phyloP scores from a whole-genome alignment of 2,888 invertebrate species.

The Nipponacmea schrenckii region DNA sequence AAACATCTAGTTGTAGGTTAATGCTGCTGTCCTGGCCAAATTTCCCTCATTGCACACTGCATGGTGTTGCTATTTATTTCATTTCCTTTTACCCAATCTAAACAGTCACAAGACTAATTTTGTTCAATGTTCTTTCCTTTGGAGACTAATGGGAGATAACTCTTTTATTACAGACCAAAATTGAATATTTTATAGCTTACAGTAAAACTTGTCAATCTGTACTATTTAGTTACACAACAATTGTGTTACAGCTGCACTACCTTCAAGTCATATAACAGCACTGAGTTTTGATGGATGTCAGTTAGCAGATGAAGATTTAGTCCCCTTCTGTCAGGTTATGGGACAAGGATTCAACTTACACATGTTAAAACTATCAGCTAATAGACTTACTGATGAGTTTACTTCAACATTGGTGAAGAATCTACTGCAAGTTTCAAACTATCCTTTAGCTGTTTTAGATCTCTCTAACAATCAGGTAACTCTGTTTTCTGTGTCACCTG shows the following conservation, averaged over 20 bases:
- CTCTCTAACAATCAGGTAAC: slow-evolving; percentile 52
- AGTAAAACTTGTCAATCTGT: too few relatives aligned
- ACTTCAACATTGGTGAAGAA: slow-evolving; percentile 40
- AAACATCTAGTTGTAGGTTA: too few relatives aligned
- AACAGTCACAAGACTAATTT: too few relatives aligned
- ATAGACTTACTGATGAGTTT: slow-evolving; percentile 52
- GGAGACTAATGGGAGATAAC: slow-evolving; percentile 6
- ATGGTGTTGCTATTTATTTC: too few relatives aligned
- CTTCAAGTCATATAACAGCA: slow-evolving; percentile 33
- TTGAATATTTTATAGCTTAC: too few relatives aligned
- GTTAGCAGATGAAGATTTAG: slow-evolving; percentile 50
- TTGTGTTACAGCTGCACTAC: not conserved
- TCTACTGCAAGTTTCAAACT: slow-evolving; percentile 38
- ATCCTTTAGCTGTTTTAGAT: slow-evolving; percentile 53
- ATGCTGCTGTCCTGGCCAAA: too few relatives aligned
- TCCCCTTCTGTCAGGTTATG: slow-evolving; percentile 42
- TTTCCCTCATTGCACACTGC: too few relatives aligned
- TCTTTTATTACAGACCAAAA: not conserved
- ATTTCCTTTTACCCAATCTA: too few relatives aligned
- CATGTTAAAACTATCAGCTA: slow-evolving; percentile 59
- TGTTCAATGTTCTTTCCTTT: not conserved
- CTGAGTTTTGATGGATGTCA: slow-evolving; percentile 54
- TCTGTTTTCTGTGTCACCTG: not conserved
- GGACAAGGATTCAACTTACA: slow-evolving; percentile 44
- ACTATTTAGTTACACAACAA: too few relatives aligned